Base-by-base conservation (phyloP, 2,113 vertebrate genomes). In the Sardina pilchardus region DNA sequence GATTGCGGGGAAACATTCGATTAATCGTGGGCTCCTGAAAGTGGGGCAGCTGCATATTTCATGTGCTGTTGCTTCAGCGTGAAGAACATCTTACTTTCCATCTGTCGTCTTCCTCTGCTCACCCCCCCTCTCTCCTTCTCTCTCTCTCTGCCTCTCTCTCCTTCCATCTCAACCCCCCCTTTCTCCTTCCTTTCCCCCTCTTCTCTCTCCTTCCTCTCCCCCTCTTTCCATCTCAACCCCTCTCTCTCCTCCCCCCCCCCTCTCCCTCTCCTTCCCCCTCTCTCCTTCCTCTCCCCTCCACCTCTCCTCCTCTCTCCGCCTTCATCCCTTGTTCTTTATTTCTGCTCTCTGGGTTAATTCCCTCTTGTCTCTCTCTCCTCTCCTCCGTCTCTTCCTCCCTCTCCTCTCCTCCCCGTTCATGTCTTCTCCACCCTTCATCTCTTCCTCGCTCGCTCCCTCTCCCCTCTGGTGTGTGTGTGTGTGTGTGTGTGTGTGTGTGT, bases 1-100 rank as follows among this genome's bases (percentile, higher is more conserved):
- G 93, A 93, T 93, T 91, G 90, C 86, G 86, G 56, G 90, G 89
- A 91, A 93, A 93, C 90, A 91, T 85, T 82, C 90, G 92, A 93
- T 92, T 92, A 89, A 95, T 95, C 93, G 93, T 86, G 85, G 86
- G 86, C 83, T 88, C 87, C 87, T 12, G 83, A 88, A 93, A 92
- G 86, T 91, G 87, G 91, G 89, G 90, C 87, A 86, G 91, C 83
- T 86, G 45, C 45, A 47, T 47, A 14, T 47, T 47, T 47, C 45
- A 47, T 59, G 81, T 86, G 85, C 82, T n/a, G 42, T 42, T 43
- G 48, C n/a, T 4, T 47, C 34, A 14, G 30, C 80, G 84, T 89
- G 85, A 86, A 84, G 83, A 78, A 86, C 67, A 84, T 82, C 83
- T 86, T 21, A 63, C 83, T 82, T 56, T 84, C 24, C 75, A 30